Evolutionary conservation across 2,888 invertebrate genomes (phyloP), one percentile per base, ranked within the genome.

Genomic region (Marronus borbonicus): DNA sequence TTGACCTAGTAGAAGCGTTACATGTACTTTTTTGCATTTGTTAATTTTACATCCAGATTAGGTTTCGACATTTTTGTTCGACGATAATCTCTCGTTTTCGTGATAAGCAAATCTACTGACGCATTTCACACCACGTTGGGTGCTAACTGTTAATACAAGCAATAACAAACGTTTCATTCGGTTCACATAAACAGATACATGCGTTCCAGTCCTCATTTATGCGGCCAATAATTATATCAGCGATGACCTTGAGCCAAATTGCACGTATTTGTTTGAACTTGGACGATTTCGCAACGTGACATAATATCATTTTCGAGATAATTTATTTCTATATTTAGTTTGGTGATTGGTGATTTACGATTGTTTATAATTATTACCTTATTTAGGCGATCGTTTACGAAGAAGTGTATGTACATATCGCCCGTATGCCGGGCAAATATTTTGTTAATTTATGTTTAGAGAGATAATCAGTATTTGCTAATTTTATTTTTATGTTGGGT

Each of bases 191-290:
- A 52, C n/a, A 50, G 14, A 50, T 69, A 50, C 12, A 24, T 14
- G 39, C 39, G 50, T 28, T 20, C 50, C 31, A 12, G 52, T 69
- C 50, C 12, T 62, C 20, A 28, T 50, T 36, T 69, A 52, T 14
- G 50, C n/a, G 50, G 31, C 31, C n/a, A 69, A 12, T 50, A 14
- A 24, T 69, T 52, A 52, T 69, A 52, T 69, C 50, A 31, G 50
- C 24, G 14, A 12, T 69, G 69, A 69, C 52, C 69, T 69, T 69
- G 69, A 69, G 52, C 69, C 20, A 52, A 52, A 69, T 69, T 69
- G 10, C 28, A 50, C 28, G 20, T 68, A 52, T 64, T 64, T 52
- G 50, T 52, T 69, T 69, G 69, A 69, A 69, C 69, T 69, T 69
- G 5, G 69, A 28, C 52, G 68, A 69, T 69, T 52, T 69, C 52